phyloP scores from a whole-genome alignment of 2,113 vertebrate genomes.

The Globicephala melas region DNA sequence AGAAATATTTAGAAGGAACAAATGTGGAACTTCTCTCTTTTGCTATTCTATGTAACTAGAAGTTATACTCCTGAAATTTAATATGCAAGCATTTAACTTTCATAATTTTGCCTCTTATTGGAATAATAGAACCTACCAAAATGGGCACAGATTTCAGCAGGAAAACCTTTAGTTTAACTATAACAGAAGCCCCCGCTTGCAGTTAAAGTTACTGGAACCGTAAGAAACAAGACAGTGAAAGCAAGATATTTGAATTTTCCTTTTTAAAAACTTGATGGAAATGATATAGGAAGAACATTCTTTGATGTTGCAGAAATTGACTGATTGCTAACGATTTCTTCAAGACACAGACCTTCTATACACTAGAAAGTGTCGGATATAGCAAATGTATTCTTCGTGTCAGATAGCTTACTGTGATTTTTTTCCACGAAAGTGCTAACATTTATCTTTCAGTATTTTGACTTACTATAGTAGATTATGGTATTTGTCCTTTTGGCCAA shows the following conservation, averaged over 20 bases:
- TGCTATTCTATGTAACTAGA: not conserved
- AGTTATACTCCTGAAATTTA: not conserved
- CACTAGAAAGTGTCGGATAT: not conserved
- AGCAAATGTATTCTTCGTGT: not conserved
- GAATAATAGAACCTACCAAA: not conserved
- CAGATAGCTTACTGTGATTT: not conserved
- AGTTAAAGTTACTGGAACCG: not conserved
- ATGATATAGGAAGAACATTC: not conserved
- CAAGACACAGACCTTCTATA: not conserved
- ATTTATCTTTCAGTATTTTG: slow-evolving; percentile 7
- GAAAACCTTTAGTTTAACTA: not conserved
- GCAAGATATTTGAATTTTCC: not conserved
- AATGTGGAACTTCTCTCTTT: not conserved
- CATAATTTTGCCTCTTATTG: not conserved
- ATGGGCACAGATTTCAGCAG: not conserved
- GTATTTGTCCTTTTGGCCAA: not conserved
- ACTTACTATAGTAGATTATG: not conserved
- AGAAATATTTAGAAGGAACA: not conserved
- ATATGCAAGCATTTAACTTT: not conserved
- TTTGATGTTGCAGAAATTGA: not conserved
- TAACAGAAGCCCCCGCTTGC: not conserved
- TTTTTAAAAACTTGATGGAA: not conserved
- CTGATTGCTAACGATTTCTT: not conserved
- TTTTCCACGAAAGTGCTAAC: not conserved
- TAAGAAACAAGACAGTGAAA: not conserved